Conservation (phyloP, 2,113 vertebrate genomes). For the Eulemur macaco region DNA sequence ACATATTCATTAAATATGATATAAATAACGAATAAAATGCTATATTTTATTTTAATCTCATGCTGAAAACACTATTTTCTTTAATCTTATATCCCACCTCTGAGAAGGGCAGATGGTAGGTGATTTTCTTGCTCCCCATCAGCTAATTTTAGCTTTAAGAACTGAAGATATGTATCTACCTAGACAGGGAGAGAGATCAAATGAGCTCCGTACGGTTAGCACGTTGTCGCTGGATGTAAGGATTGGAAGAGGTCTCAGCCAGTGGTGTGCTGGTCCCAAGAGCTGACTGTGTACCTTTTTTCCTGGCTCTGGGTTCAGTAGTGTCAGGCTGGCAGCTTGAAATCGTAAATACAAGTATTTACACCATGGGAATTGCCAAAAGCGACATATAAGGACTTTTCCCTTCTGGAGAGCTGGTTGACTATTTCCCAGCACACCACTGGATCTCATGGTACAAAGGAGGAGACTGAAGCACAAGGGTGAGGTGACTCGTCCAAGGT, state of each 20-base stretch:
- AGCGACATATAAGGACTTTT: neutral
- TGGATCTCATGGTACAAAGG: neutral
- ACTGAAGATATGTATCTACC: neutral
- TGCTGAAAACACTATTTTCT: neutral
- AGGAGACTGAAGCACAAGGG: neutral
- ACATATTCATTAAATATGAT: constrained; percentile 16
- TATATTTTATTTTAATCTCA: constrained; percentile 20
- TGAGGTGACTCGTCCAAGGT: neutral
- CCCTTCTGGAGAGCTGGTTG: neutral
- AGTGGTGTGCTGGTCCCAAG: neutral
- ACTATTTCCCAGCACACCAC: neutral
- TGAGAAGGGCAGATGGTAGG: neutral
- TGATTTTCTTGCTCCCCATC: neutral
- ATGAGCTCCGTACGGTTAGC: no score
- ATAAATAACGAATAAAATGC: neutral
- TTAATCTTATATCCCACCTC: neutral
- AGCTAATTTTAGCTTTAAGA: neutral
- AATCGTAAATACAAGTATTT: neutral
- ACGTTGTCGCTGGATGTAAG: neutral
- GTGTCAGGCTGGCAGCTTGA: neutral
- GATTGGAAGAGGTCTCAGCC: neutral
- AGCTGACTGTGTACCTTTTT: neutral
- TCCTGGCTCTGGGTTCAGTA: neutral
- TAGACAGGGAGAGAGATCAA: neutral
- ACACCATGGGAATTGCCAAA: neutral